Percentiles rank a stretch among this genome's conserved stretches.
phyloP scores from a whole-genome alignment of 2,797 vertebrate species.

The Tokudaia tokunoshimensis region DNA sequence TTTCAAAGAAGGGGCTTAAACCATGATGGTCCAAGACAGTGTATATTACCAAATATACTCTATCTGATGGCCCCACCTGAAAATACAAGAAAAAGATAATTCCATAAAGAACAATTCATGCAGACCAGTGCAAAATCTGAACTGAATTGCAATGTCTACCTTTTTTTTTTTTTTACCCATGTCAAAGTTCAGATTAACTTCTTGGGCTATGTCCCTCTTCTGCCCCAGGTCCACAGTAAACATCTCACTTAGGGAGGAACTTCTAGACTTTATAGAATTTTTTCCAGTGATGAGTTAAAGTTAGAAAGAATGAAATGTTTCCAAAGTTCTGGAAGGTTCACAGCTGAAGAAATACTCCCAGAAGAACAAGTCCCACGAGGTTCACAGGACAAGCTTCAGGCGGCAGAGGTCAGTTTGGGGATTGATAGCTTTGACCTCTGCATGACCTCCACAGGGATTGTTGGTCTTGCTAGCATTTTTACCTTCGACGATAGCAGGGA shows the following conservation, averaged over 20 bases:
- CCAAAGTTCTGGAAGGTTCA: background rate
- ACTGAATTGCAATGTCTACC: background rate
- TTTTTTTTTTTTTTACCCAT: background rate
- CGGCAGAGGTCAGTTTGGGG: background rate
- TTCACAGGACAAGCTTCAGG: constrained; percentile 20
- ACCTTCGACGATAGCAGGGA: background rate
- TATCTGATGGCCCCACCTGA: background rate
- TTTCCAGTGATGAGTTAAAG: background rate
- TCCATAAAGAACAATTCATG: background rate
- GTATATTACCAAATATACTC: background rate
- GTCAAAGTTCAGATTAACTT: constrained; percentile 2
- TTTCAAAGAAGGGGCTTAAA: constrained; percentile 44
- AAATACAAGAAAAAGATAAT: background rate
- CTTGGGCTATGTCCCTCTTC: background rate
- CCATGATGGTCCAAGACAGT: background rate
- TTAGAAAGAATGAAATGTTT: constrained; percentile 47
- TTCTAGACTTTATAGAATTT: constrained; percentile 22
- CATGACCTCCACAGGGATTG: background rate
- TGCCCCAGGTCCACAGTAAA: background rate
- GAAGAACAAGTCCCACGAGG: background rate
- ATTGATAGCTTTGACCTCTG: background rate
- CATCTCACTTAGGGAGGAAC: constrained; percentile 5
- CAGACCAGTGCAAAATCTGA: background rate
- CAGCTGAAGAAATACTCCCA: background rate
- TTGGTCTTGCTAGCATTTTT: background rate